Percentiles rank a stretch among this genome's conserved stretches.
Conservation (phyloP, 1,140 invertebrate genomes). For the Aphelinus certus region DNA sequence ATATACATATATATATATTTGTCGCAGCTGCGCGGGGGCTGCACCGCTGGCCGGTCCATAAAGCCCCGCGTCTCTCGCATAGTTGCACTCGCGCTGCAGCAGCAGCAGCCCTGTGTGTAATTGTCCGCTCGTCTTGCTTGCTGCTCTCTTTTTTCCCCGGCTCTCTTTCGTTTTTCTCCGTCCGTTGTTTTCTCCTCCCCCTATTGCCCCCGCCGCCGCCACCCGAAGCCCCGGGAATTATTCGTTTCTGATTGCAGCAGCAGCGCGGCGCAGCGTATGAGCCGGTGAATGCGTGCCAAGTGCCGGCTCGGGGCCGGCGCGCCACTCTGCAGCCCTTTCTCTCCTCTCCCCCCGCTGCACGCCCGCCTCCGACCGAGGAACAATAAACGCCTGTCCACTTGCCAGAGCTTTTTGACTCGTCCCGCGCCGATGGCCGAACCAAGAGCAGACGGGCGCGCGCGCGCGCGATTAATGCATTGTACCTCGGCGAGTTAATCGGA, state of each 20-base stretch:
- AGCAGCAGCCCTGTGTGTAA: neutral
- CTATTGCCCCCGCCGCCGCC: neutral
- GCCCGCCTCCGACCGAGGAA: conserved; percentile 44
- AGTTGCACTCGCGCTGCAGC: conserved; percentile 30
- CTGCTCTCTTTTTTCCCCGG: neutral
- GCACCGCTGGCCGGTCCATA: neutral
- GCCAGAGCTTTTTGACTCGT: neutral
- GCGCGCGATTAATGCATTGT: conserved; percentile 49
- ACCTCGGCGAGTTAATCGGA: conserved; percentile 52
- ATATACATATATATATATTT: neutral
- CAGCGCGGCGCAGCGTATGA: too few species aligned
- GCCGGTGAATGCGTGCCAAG: conserved; percentile 33
- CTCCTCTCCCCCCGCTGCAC: conserved; percentile 34
- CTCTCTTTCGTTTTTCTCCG: conserved; percentile 1
- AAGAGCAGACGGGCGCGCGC: neutral
- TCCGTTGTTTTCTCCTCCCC: neutral
- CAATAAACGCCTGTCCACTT: conserved; percentile 43
- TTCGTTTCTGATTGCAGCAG: conserved; percentile 20
- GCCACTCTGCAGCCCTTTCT: neutral
- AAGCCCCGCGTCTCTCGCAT: conserved; percentile 16
- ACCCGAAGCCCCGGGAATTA: conserved; percentile 13
- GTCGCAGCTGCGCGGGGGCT: too few species aligned
- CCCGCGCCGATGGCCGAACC: neutral
- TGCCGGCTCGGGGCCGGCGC: conserved; percentile 13
- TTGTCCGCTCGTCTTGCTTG: conserved; percentile 1